A percentile compares a stretch with the other conserved stretches of the same genome.
Evolutionary conservation across 2,888 invertebrate genomes (phyloP).

Genomic region (Cephalotes varians): DNA sequence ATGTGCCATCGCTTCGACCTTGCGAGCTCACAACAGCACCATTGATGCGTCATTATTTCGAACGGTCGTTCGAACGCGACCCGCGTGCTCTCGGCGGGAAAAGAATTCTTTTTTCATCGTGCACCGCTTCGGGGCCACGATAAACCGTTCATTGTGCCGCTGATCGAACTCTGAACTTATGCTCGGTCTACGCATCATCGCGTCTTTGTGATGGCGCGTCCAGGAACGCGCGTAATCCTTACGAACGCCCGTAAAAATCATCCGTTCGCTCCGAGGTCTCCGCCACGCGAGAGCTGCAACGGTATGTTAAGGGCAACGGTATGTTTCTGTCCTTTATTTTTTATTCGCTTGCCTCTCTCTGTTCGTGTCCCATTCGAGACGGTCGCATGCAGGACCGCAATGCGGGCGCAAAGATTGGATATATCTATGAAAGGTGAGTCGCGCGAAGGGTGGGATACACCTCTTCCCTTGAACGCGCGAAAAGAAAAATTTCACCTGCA

Average conservation of each 20-base stretch:
- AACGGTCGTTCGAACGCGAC: slow-evolving; percentile 59
- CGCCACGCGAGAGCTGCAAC: neutral
- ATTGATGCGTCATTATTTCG: slow-evolving; percentile 73
- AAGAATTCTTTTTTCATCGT: slow-evolving; percentile 13
- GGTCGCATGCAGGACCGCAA: slow-evolving; percentile 65
- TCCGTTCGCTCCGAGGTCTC: neutral
- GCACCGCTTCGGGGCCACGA: slow-evolving; percentile 65
- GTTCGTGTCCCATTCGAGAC: slow-evolving; percentile 1
- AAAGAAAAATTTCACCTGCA: slow-evolving; percentile 62
- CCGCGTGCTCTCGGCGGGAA: slow-evolving; percentile 44
- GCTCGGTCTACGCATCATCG: slow-evolving; percentile 13
- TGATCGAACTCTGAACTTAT: slow-evolving; percentile 73
- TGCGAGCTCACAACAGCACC: slow-evolving; percentile 71
- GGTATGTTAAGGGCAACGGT: neutral
- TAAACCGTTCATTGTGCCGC: slow-evolving; percentile 75
- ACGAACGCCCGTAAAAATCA: slow-evolving; percentile 18
- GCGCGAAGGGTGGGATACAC: slow-evolving; percentile 52
- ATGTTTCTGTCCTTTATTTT: neutral
- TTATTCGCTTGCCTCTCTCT: neutral
- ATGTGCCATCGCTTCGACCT: slow-evolving; percentile 47
- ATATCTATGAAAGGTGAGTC: slow-evolving; percentile 62
- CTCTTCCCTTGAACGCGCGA: slow-evolving; percentile 52
- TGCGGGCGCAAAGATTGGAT: slow-evolving; percentile 62
- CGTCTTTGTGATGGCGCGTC: slow-evolving; percentile 30
- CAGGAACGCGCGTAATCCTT: slow-evolving; percentile 11